A percentile compares a stretch with the other conserved stretches of the same genome.
Evolutionary conservation across 2,888 invertebrate genomes (phyloP).

Genomic region (Cybosia mesomella): DNA sequence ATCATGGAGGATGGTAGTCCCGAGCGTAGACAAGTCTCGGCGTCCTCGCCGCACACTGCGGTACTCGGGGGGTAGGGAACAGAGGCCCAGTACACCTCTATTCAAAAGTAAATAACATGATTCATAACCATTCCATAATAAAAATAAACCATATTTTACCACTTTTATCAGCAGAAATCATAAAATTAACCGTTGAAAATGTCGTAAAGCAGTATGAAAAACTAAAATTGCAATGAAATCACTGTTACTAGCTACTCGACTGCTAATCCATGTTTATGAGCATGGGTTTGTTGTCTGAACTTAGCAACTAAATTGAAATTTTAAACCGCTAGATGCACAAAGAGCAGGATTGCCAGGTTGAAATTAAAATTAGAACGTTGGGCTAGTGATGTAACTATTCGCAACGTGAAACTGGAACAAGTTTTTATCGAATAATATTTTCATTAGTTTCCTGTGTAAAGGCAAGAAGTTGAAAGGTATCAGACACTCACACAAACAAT

Average conservation of each 20-base stretch:
- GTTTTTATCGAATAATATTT: neutral
- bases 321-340: neutral
- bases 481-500: too few species aligned
- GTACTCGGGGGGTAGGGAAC: too few species aligned
- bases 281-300: neutral
- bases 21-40: too few species aligned
- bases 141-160: neutral
- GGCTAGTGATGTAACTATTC: neutral
- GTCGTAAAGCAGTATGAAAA: neutral
- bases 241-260: neutral
- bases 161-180: neutral
- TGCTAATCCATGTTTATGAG: constrained; percentile 1
- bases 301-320: neutral
- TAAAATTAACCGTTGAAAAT: neutral
- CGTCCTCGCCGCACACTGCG: too few species aligned
- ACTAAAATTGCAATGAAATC: neutral
- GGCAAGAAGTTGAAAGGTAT: too few species aligned
- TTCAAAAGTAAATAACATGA: neutral
- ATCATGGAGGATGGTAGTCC: too few species aligned
- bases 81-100: too few species aligned
- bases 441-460: neutral
- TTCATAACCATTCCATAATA: neutral
- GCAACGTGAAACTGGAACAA: neutral
- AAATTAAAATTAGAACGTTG: neutral
- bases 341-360: neutral